These are phyloP conservation scores for Sesia apiformis DNA, from an alignment of 2,888 invertebrate genomes.

Conservation along the genomic window DNA sequence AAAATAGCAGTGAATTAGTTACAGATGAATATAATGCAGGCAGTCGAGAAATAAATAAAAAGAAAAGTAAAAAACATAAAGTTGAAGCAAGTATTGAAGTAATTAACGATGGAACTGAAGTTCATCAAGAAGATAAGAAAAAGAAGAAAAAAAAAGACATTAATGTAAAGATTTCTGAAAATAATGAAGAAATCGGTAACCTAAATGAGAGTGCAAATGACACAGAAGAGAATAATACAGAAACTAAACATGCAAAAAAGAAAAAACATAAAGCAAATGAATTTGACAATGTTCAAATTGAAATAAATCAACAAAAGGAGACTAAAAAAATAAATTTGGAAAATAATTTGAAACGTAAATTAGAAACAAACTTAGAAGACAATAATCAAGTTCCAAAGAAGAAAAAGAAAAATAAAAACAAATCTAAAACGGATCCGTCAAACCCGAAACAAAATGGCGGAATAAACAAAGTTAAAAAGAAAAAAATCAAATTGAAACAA, in stretches of 20 bases:
- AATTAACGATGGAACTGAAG: conserved; percentile 9
- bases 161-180: conserved; percentile 1
- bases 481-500: conserved; percentile 14
- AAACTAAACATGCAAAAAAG: conserved; percentile 9
- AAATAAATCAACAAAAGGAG: not conserved
- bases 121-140: not conserved
- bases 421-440: conserved; percentile 13
- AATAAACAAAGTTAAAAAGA: conserved; percentile 6
- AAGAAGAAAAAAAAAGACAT: not conserved
- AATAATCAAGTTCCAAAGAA: not conserved
- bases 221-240: conserved; percentile 11
- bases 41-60: conserved; percentile 6
- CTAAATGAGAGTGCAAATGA: conserved; percentile 11
- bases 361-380: not conserved
- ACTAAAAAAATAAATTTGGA: conserved; percentile 8
- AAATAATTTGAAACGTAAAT: not conserved
- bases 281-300: conserved; percentile 1
- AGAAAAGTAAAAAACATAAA: conserved; percentile 17
- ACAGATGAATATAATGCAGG: conserved; percentile 4
- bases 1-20: not conserved
- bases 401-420: conserved; percentile 25
- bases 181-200: conserved; percentile 16
- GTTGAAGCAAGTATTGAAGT: conserved; percentile 3
- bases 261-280: conserved; percentile 4
- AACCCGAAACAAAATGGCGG: conserved; percentile 4